phyloP scores from a whole-genome alignment of 1,140 invertebrate genomes.

The Drosophila albomicans region DNA sequence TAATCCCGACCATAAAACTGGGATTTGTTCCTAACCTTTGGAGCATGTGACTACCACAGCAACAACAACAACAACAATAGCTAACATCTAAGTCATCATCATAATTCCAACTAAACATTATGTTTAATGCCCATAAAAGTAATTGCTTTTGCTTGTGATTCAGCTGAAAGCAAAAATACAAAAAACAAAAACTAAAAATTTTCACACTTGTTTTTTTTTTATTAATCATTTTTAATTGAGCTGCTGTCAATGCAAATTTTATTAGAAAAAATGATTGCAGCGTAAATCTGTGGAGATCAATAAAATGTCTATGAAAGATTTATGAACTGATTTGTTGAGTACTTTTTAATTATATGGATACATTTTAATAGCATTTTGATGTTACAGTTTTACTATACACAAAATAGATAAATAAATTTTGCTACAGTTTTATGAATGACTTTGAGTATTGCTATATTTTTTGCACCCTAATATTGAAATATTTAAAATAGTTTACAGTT shows the following conservation, averaged over 20 bases:
- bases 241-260: constrained; percentile 2
- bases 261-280: not conserved
- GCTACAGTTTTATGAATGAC: too few relatives aligned
- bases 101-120: constrained; percentile 16
- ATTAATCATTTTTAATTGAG: constrained; percentile 45
- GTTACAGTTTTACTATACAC: constrained; percentile 5
- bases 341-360: constrained; percentile 60
- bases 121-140: constrained; percentile 18
- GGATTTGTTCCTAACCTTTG: constrained; percentile 21
- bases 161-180: not conserved
- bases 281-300: constrained; percentile 65
- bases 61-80: constrained; percentile 1
- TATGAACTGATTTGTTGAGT: constrained; percentile 50
- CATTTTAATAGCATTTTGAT: constrained; percentile 35
- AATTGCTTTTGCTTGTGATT: constrained; percentile 6
- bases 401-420: too few relatives aligned
- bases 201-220: constrained; percentile 1
- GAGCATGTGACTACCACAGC: constrained; percentile 13
- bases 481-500: too few relatives aligned
- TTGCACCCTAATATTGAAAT: too few relatives aligned
- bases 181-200: not conserved
- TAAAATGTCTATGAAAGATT: constrained; percentile 69
- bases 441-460: too few relatives aligned
- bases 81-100: constrained; percentile 12
- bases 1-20: constrained; percentile 32